Percentiles rank a stretch among this genome's conserved stretches.
phyloP scores from a whole-genome alignment of 2,888 invertebrate genomes.

The Chymomyza amoena region DNA sequence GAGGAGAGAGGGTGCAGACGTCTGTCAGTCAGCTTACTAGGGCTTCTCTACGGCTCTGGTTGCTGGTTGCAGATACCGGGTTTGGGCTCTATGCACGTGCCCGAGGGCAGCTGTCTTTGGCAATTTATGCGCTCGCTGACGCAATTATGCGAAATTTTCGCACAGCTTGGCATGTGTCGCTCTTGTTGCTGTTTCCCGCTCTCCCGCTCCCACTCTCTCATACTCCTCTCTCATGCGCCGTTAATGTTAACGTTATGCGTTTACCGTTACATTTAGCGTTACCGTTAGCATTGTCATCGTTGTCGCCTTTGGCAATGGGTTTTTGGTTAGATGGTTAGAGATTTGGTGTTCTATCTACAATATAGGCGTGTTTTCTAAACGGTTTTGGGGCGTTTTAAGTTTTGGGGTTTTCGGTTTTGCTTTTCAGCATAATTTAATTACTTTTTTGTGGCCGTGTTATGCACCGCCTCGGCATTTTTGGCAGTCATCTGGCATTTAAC shows the following conservation, averaged over 20 bases:
- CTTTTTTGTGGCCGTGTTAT: slow-evolving; percentile 59
- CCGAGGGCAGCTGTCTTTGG: slow-evolving; percentile 68
- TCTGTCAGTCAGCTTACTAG: slow-evolving; percentile 11
- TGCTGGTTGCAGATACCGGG: not conserved
- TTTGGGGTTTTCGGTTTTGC: slow-evolving; percentile 33
- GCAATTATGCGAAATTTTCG: slow-evolving; percentile 73
- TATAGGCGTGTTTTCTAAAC: slow-evolving; percentile 2
- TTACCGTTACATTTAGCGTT: not conserved
- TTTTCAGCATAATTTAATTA: slow-evolving; percentile 70
- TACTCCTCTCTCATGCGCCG: too few relatives aligned
- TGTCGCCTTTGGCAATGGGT: not conserved
- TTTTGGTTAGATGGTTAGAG: not conserved
- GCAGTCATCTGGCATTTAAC: not conserved
- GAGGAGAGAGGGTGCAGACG: not conserved
- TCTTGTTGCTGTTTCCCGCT: not conserved
- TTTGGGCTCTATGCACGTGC: slow-evolving; percentile 5
- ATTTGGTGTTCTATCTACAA: not conserved
- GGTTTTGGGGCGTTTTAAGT: slow-evolving; percentile 55
- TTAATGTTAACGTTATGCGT: not conserved
- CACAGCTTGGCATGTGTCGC: slow-evolving; percentile 38
- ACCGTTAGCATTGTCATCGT: not conserved
- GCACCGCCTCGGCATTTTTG: slow-evolving; percentile 27
- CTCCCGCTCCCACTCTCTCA: too few relatives aligned
- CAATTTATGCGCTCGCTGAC: slow-evolving; percentile 71
- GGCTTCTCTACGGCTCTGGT: slow-evolving; percentile 5